phyloP scores from a whole-genome alignment of 2,888 invertebrate species.

The Lamellibrachia satsuma region DNA sequence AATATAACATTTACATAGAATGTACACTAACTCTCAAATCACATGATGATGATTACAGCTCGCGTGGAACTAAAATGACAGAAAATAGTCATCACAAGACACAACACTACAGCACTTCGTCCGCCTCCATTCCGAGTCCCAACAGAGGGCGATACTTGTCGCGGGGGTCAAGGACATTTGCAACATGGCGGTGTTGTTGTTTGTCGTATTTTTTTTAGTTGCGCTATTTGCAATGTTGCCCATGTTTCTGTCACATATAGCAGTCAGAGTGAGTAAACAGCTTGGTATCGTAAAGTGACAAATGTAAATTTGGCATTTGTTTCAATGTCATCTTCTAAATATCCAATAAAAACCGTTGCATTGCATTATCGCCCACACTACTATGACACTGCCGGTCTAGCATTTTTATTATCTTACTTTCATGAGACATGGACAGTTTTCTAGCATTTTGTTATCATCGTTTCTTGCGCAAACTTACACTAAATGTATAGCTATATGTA shows the following conservation, averaged over 20 bases:
- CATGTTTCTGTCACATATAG: not conserved
- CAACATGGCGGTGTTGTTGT: not conserved
- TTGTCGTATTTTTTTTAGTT: not conserved
- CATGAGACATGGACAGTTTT: too few relatives aligned
- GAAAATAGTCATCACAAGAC: not conserved
- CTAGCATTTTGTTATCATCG: too few relatives aligned
- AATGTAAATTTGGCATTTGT: not conserved
- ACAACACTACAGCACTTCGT: not conserved
- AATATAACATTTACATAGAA: not conserved
- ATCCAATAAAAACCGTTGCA: not conserved
- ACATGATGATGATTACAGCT: not conserved
- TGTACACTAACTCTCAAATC: not conserved
- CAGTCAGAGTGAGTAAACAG: not conserved
- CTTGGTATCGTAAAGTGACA: not conserved
- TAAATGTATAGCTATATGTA: too few relatives aligned
- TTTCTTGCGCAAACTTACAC: too few relatives aligned
- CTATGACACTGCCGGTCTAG: not conserved
- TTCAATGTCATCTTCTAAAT: not conserved
- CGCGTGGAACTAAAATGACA: not conserved
- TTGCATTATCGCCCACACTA: not conserved
- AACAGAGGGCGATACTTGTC: not conserved
- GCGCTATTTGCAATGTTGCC: not conserved
- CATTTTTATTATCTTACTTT: too few relatives aligned
- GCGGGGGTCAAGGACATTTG: not conserved
- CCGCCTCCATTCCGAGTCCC: not conserved